Base-by-base conservation (phyloP, 1,140 invertebrate species). In the Belonocnema kinseyi region DNA sequence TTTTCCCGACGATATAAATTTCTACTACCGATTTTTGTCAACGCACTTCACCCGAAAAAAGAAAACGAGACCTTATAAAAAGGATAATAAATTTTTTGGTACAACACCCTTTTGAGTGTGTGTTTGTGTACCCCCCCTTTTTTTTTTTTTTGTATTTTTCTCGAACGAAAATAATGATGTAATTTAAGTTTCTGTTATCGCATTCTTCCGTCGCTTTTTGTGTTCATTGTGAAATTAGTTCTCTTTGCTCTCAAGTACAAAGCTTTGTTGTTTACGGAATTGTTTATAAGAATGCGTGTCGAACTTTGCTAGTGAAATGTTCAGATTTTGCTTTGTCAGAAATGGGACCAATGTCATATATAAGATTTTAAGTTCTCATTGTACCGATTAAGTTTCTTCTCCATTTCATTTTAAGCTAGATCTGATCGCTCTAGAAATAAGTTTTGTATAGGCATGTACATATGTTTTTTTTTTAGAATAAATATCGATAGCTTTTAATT, bases 181-280 rank as follows among this genome's bases (percentile, higher is more conserved):
- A 17, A 54, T 26, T 75, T 70, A 70, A 75, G 70, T 74, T 77
- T 71, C 50, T 80, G 16, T 70, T 75, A 61, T 77, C 58, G 73
- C 53, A 73, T 72, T 50, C 61, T 74, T 53, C 26, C 75, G 58
- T 74, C 56, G 75, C 76, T 80, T 75, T 56, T 77, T 80, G 74
- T 80, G 75, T 52, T 77, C 66, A 74, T 50, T 19, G 21, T 66
- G 5, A 66, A 66, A 66, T 46, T 61, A 61, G 17, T 10, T 54
- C 26, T 66, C 40, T 66, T 66, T 40, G 19, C 61, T 66, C 61
- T 66, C 61, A 66, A 33, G 58, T 66, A 66, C 2, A 58, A 46
- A 11, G 40, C 26, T 33, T 33, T 33, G 40, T 8, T 46, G 7
- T 46, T 11, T 11, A 46, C 40, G 40, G 40, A 46, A 46, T 46